These are phyloP conservation scores for Silurus lanzhouensis DNA, from an alignment of 2,797 vertebrate genomes.

Conservation along the genomic window DNA sequence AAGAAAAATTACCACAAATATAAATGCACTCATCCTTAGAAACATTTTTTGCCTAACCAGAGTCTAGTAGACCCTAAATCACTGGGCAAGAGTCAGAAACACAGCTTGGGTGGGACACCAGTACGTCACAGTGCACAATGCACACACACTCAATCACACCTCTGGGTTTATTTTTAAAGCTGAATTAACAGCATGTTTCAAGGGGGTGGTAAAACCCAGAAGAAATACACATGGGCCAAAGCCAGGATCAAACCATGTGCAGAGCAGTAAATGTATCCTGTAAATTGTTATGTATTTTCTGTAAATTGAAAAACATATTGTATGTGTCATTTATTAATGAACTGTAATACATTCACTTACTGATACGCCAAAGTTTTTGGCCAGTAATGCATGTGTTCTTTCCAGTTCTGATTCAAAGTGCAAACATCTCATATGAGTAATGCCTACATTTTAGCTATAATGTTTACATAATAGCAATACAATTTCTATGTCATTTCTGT, in stretches of 20 bases:
- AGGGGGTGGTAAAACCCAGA: background rate
- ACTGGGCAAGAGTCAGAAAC: background rate
- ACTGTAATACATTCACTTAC: background rate
- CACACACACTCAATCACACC: background rate
- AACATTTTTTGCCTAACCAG: background rate
- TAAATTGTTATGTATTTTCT: background rate
- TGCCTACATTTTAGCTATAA: conserved; percentile 9
- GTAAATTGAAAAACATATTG: background rate
- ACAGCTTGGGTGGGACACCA: background rate
- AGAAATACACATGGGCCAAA: background rate
- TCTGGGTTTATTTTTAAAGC: background rate
- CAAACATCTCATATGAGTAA: background rate
- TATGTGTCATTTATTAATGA: background rate
- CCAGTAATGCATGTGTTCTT: background rate
- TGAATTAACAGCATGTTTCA: background rate
- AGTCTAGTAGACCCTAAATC: background rate
- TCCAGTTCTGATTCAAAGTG: background rate
- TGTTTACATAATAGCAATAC: conserved; percentile 5
- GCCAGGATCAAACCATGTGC: background rate
- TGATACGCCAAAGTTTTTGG: background rate
- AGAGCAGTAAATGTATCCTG: background rate
- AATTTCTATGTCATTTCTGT: conserved; percentile 9
- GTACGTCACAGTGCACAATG: background rate
- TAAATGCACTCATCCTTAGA: too few species aligned
- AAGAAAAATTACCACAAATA: background rate